Evolutionary conservation across 1,140 invertebrate genomes (phyloP), one percentile per base, ranked within the genome.

Genomic region (Aethina tumida): DNA sequence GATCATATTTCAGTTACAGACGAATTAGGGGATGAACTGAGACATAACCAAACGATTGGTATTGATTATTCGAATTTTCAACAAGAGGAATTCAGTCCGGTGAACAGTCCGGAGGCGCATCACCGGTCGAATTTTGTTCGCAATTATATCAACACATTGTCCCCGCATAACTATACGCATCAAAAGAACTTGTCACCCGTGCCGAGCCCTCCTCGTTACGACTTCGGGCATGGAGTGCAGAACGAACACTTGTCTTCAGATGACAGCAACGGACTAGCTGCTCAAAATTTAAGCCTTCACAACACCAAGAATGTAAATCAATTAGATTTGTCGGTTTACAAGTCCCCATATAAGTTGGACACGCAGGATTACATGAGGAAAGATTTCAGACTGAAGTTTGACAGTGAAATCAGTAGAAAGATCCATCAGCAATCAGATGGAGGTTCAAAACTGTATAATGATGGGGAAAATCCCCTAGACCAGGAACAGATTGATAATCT

Each of bases 1-100:
- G 59, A 59, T 35, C 57, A 55, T 24, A 51, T 59, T 28, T 59
- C 57, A 0, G 59, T 61, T 5, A 61, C 59, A 0, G 59, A 61
- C 27, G 56, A 60, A 34, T 39, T 58, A 13, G 53, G 53, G 26
- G 49, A 54, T 17, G 56, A 58, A 30, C 43, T 58, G n/a, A 39
- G 38, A 12, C 47, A 53, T 12, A 39, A 38, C 13, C 41, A 52
- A 32, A 49, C 45, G 25, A 53, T 56, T 3, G 47, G 53, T 5
- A 50, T 59, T 16, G 55, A 58, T 42, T 58, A 60, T 43, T 49
- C 50, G 0, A 49, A 45, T 31, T 60, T 60, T 15, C 58, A 55
- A 25, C 53, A 58, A 12, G 47, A 54, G 13, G 56, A 55, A 18
- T 57, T 58, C 32, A 58, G 55, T 49, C 49, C 55, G 12, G 32